Base-by-base conservation (phyloP, 2,797 vertebrate genomes). In the Sebastiscus albofasciatus region DNA sequence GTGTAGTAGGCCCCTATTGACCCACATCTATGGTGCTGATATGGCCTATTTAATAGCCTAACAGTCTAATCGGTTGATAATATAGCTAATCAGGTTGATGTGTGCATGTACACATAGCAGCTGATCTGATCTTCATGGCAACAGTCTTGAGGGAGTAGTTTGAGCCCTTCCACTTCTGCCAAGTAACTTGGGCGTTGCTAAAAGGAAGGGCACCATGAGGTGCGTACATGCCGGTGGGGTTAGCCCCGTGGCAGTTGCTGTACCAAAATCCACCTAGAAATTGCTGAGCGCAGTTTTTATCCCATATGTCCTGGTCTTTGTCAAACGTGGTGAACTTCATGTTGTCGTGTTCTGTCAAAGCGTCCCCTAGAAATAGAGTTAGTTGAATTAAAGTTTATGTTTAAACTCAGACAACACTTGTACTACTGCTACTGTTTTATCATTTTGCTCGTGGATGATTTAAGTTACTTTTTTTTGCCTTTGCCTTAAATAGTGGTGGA, bases 281-380 rank as follows among this genome's bases (percentile, higher is more conserved):
- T 18, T 36, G 0, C 56, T 59, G 79, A 55, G 88, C 88, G 13
- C 92, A 93, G 77, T 89, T 88, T 0, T 22, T 26, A 0, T 0
- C 14, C 73, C 31, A 66, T 7, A 0, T 0, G 26, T 92, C 90
- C 82, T 88, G 90, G 70, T 93, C 88, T 61, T 87, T 92, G 80
- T 94, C 88, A 0, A 77, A 93, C 6, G 86, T 91, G 73, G 82
- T 86, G 83, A 94, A 94, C 80, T 89, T 93, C 82, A 86, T 86
- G 29, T 49, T 52, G 16, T 82, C 72, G 10, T 72, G 66, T 1
- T 0, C 0, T 1, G 1, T 0, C 22, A 94, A 34, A 65, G 81
- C 74, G 80, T 94, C 81, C 1, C 89, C 88, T 93, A 27, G 10
- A 60, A 72, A 84, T 8, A 55, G 66, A 77, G 14, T 71, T 39